Evolutionary conservation across 2,797 vertebrate species (phyloP), one percentile per base, ranked within the genome.

Genomic region (Galaxias olidus): DNA sequence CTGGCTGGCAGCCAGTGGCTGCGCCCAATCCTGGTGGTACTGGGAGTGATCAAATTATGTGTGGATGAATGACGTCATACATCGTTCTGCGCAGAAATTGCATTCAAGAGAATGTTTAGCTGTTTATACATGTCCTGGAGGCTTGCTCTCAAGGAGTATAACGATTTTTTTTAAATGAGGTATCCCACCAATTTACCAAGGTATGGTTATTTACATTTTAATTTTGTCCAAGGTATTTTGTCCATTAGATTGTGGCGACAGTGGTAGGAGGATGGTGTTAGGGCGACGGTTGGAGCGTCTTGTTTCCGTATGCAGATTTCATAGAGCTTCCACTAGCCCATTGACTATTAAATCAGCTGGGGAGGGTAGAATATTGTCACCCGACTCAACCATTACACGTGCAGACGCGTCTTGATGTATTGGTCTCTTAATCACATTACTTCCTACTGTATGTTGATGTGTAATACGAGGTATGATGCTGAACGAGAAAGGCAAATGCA

Each of bases 51-150:
- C 20, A 19, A 19, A n/a, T 49, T 43, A 53, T 54, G 74, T 18
- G 62, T 52, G 56, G 53, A 60, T 59, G 65, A 11, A 13, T 88
- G 87, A 90, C 90, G 88, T 87, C 84, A 81, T 40, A 53, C 1
- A 46, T 9, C 63, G 52, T 47, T 68, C 75, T 52, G 61, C 61
- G 49, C 71, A 42, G 46, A 9, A 9, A 41, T 41, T 17, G 57
- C 46, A 51, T n/a, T 46, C 40, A 45, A 60, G 66, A 52, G 61
- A 66, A 46, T 9, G 45, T 69, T 72, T 82, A 77, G 76, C 78
- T 82, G 82, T 13, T 47, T 66, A 56, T 40, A 4, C 50, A 44
- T 9, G 47, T 51, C 10, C 66, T n/a, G 9, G 77, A 30, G 0
- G 45, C 7, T 18, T 44, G 13, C 8, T 15, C 17, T 17, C 54